Evolutionary conservation across 1,140 invertebrate species (phyloP).

Genomic region (Chionoecetes opilio): DNA sequence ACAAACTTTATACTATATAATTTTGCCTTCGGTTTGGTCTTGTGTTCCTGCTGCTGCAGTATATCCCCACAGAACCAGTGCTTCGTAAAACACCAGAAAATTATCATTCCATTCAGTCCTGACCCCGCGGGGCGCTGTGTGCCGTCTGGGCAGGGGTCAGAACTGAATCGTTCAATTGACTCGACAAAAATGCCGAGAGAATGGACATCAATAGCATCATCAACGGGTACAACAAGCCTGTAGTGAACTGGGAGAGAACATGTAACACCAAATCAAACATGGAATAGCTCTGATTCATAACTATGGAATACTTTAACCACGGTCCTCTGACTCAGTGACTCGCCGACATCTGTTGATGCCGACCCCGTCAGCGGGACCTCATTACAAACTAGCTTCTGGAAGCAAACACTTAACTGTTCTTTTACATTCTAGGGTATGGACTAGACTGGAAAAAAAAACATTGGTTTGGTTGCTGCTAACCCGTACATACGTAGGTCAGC

Average conservation of each 20-base stretch:
- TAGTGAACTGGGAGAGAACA: constrained; percentile 80
- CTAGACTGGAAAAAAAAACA: constrained; percentile 79
- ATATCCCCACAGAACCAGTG: constrained; percentile 77
- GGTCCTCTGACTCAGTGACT: constrained; percentile 67
- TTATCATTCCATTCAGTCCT: constrained; percentile 65
- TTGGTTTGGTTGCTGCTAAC: constrained; percentile 79
- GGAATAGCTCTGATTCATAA: constrained; percentile 79
- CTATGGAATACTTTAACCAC: constrained; percentile 80
- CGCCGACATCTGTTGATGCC: constrained; percentile 47
- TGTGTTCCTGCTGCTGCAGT: constrained; percentile 76
- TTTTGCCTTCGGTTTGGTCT: constrained; percentile 80
- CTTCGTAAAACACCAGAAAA: constrained; percentile 77
- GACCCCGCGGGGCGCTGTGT: constrained; percentile 56
- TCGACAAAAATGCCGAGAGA: constrained; percentile 66
- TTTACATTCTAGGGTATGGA: constrained; percentile 78
- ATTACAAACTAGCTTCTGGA: constrained; percentile 79
- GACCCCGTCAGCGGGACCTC: constrained; percentile 68
- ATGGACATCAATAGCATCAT: constrained; percentile 80
- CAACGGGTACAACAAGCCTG: constrained; percentile 79
- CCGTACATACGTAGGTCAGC: constrained; percentile 69
- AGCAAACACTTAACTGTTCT: constrained; percentile 80
- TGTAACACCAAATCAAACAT: constrained; percentile 80
- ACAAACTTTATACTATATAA: constrained; percentile 78
- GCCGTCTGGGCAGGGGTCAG: constrained; percentile 61
- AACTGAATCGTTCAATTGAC: constrained; percentile 61